phyloP scores from a whole-genome alignment of 2,113 vertebrate genomes.

The Piaya cayana region DNA sequence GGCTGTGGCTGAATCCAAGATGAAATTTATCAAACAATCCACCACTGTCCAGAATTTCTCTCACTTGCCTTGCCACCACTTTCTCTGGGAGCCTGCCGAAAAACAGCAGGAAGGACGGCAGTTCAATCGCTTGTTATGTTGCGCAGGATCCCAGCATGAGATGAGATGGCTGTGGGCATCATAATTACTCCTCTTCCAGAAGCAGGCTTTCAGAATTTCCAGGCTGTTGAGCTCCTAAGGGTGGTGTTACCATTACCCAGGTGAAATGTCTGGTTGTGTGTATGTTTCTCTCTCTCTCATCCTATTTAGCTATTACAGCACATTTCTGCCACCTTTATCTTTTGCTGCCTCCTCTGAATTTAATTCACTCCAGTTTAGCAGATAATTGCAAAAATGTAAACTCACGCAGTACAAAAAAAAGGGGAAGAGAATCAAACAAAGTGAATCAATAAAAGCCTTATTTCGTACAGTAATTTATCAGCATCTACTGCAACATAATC shows the following conservation, averaged over 20 bases:
- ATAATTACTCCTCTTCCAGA: slow-evolving; percentile 46
- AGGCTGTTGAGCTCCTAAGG: slow-evolving; percentile 6
- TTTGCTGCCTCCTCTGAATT: slow-evolving; percentile 29
- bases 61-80: slow-evolving; percentile 12
- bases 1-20: slow-evolving; percentile 35
- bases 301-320: background rate
- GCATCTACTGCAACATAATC: slow-evolving; percentile 37
- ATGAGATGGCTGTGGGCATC: background rate
- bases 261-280: background rate
- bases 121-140: slow-evolving; percentile 16
- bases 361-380: slow-evolving; percentile 33
- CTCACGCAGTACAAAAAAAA: background rate
- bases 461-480: background rate
- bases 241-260: background rate
- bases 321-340: slow-evolving; percentile 4
- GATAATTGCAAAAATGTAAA: slow-evolving; percentile 55
- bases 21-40: slow-evolving; percentile 60
- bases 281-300: background rate
- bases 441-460: slow-evolving; percentile 49
- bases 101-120: slow-evolving; percentile 44
- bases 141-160: slow-evolving; percentile 9
- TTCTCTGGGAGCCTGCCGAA: slow-evolving; percentile 49
- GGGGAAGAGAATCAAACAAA: background rate
- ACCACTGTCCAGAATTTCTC: slow-evolving; percentile 49
- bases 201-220: slow-evolving; percentile 46